These are phyloP conservation scores for Anser cygnoides DNA, from an alignment of 2,113 vertebrate genomes.

Conservation along the genomic window DNA sequence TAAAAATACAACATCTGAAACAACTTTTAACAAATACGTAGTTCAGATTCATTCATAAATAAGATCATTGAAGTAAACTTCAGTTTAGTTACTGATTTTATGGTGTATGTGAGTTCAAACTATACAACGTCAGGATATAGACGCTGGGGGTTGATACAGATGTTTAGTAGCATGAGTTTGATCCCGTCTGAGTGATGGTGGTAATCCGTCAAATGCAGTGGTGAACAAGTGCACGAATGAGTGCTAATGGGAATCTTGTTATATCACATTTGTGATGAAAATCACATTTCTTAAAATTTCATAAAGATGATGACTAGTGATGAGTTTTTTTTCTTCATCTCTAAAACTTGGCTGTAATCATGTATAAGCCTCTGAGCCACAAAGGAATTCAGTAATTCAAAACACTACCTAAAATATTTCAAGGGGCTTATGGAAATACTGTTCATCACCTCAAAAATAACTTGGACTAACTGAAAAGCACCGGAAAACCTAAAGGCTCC, in stretches of 20 bases:
- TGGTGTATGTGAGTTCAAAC: background rate
- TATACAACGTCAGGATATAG: fast-evolving
- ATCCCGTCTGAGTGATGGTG: background rate
- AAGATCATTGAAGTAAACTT: background rate
- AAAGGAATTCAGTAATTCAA: background rate
- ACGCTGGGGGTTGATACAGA: background rate
- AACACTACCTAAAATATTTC: background rate
- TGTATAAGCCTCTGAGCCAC: background rate
- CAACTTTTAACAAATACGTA: background rate
- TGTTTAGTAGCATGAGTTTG: background rate
- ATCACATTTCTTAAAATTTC: background rate
- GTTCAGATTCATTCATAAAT: background rate
- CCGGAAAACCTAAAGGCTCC: background rate
- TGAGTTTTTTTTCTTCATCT: background rate
- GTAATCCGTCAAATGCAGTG: background rate
- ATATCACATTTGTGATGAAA: background rate
- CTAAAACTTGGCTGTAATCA: background rate
- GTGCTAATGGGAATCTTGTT: background rate
- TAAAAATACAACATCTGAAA: background rate
- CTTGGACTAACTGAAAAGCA: background rate
- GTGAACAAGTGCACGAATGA: background rate
- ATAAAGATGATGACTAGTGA: background rate
- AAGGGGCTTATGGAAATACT: background rate
- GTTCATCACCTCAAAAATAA: background rate
- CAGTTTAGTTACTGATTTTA: background rate